These are phyloP conservation scores for Cheilosia pagana DNA, from an alignment of 2,888 invertebrate genomes.

Conservation along the genomic window DNA sequence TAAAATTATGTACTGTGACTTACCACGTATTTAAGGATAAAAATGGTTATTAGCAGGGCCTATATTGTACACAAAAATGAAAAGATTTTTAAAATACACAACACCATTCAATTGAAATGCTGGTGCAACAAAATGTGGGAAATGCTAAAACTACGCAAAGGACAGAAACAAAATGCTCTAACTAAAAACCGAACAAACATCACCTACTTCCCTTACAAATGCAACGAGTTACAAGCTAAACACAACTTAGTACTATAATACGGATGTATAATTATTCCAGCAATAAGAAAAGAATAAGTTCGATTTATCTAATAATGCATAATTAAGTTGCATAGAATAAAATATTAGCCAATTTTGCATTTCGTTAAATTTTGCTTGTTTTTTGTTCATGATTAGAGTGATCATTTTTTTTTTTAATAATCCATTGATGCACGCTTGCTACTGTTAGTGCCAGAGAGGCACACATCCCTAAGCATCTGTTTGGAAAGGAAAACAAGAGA, in stretches of 20 bases:
- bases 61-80: no score
- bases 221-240: conserved; percentile 64
- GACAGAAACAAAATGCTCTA: not conserved
- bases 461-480: conserved; percentile 84
- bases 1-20: no score
- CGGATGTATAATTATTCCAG: conserved; percentile 29
- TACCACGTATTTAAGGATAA: no score
- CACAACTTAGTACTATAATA: conserved; percentile 63
- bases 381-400: conserved; percentile 67
- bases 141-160: conserved; percentile 15
- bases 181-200: conserved; percentile 9
- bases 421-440: conserved; percentile 77
- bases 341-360: conserved; percentile 56
- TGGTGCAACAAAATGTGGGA: conserved; percentile 27
- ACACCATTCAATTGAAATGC: no score
- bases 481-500: conserved; percentile 77
- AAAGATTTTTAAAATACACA: no score
- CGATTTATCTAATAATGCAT: conserved; percentile 16
- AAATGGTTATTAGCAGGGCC: no score
- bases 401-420: conserved; percentile 2
- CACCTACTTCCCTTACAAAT: conserved; percentile 76
- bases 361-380: conserved; percentile 4
- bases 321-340: conserved; percentile 38
- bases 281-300: conserved; percentile 6
- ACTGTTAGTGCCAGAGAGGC: conserved; percentile 77